phyloP scores from a whole-genome alignment of 2,888 invertebrate genomes.

The Eristalis intricaria region DNA sequence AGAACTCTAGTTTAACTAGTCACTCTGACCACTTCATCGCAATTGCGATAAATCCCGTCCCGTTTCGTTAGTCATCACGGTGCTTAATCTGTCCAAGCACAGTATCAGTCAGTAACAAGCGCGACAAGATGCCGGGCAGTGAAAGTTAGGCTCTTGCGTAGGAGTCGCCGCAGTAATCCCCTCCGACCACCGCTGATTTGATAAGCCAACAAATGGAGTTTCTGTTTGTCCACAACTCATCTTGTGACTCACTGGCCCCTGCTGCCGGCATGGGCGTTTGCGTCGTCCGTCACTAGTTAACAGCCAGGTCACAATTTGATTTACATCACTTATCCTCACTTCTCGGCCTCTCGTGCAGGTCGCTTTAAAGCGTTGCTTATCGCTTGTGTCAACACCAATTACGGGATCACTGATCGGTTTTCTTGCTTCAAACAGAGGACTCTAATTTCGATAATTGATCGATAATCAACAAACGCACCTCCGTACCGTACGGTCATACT shows the following conservation, averaged over 20 bases:
- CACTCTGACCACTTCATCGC: no score
- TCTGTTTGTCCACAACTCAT: background rate
- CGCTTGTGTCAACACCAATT: background rate
- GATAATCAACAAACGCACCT: background rate
- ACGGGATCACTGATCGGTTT: background rate
- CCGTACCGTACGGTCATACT: background rate
- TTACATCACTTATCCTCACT: background rate
- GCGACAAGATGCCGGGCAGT: no score
- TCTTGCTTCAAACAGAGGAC: background rate
- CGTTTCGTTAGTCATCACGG: no score
- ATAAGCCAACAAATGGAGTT: no score
- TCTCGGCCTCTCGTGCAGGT: background rate
- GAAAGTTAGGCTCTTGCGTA: no score
- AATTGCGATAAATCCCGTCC: no score
- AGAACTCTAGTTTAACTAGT: no score
- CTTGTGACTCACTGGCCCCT: background rate
- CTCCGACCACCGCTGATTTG: no score
- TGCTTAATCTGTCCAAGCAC: no score
- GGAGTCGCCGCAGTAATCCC: no score
- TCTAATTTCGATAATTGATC: background rate
- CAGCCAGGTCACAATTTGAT: background rate
- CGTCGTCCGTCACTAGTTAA: background rate
- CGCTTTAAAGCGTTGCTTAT: background rate
- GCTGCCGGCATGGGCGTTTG: background rate
- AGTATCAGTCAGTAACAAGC: no score